Evolutionary conservation across 2,797 vertebrate genomes (phyloP), one percentile per base, ranked within the genome.

Genomic region (Sebastes kiyomatsui): DNA sequence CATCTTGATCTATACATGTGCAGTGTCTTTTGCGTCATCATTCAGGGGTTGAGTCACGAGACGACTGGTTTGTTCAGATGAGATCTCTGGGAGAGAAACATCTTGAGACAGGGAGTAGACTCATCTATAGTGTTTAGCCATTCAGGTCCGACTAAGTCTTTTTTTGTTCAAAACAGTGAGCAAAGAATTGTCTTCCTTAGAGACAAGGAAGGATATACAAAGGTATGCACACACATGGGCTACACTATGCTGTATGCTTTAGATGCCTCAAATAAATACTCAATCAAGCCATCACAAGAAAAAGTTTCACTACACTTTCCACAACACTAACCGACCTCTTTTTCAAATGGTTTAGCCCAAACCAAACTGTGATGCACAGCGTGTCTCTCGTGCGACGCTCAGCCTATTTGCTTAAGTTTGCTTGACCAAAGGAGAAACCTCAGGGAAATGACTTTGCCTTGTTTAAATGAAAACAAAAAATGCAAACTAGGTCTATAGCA

Each of bases 401-500:
- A 55, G 22, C 11, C 2, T 8, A 33, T 90, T 85, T 72, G n/a
- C 28, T 12, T 79, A 58, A 4, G 60, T 74, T 20, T 78, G 30
- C 46, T 42, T 38, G 20, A 62, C 22, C 42, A 52, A 72, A 75
- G 49, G 22, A 76, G 25, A 49, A 52, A 25, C 66, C 16, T 72
- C 52, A 27, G 30, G 54, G 18, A 55, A 61, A 74, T 54, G 4
- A 38, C n/a, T n/a, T 28, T 67, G 4, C 20, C 16, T 30, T 6
- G 16, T 5, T 46, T 35, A 82, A 72, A 69, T 55, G 14, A 71
- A 84, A 72, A 61, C 16, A 72, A 61, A 49, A 80, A 62, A 77
- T 67, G 49, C 49, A 81, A 79, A 82, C 14, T 0, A 23, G 25
- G 49, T 6, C 28, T 6, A 54, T 54, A 11, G 33, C 11, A 62